phyloP scores from a whole-genome alignment of 1,140 invertebrate genomes.

The Brachionus sp. region DNA sequence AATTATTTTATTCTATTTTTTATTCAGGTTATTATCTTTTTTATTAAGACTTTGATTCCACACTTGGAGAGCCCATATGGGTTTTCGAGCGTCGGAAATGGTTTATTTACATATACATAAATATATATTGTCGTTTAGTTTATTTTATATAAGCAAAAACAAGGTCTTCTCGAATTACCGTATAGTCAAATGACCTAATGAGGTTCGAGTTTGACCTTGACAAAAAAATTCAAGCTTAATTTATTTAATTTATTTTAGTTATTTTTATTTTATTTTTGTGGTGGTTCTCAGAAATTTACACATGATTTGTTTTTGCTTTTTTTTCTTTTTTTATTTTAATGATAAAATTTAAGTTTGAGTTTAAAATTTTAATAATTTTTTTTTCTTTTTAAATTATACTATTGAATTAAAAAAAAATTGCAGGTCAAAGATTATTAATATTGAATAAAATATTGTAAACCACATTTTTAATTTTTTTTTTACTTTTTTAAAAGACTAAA shows the following conservation, averaged over 20 bases:
- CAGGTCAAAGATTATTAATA: neutral
- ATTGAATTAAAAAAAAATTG: neutral
- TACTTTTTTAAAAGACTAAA: too few species aligned
- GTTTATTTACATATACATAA: neutral
- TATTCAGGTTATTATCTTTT: neutral
- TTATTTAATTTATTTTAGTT: neutral
- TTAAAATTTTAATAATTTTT: neutral
- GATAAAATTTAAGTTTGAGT: neutral
- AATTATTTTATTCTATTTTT: neutral
- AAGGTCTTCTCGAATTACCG: neutral
- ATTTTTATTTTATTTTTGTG: neutral
- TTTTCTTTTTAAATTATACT: neutral
- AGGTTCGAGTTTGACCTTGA: neutral
- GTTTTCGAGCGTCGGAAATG: too few species aligned
- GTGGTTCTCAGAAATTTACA: neutral
- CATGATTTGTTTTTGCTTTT: neutral
- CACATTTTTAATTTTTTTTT: neutral
- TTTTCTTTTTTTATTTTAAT: neutral
- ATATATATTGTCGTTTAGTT: neutral
- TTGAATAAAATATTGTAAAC: constrained; percentile 1
- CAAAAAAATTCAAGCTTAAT: neutral
- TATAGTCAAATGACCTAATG: neutral
- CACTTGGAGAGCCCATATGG: neutral
- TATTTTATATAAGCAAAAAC: neutral
- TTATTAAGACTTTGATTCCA: neutral